Conservation (phyloP, 2,113 vertebrate genomes). For the Chrysemys picta region DNA sequence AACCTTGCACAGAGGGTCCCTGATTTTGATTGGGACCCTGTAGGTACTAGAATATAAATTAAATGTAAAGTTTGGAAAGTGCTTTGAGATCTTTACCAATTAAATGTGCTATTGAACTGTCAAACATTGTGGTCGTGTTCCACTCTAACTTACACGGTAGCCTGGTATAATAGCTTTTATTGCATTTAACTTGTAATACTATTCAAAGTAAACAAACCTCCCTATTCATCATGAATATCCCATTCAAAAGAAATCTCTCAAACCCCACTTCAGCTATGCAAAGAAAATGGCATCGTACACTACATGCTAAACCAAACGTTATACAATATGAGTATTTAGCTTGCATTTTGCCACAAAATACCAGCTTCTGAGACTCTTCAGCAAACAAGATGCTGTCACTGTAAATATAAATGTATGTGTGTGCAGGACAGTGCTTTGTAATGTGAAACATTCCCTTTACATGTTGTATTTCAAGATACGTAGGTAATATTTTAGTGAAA, state of each 20-base stretch:
- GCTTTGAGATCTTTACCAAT: background rate
- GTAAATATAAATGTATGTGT: background rate
- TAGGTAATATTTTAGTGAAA: background rate
- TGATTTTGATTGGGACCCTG: background rate
- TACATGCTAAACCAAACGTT: fast-evolving
- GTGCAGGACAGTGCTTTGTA: fast-evolving
- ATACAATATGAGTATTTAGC: fast-evolving
- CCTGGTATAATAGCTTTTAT: background rate
- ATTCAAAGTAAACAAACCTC: background rate
- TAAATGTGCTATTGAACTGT: background rate
- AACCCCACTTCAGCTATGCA: fast-evolving
- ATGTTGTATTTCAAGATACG: fast-evolving
- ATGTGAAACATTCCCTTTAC: background rate
- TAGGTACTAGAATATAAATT: background rate
- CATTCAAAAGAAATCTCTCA: fast-evolving
- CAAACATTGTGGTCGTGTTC: background rate
- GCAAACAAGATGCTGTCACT: background rate
- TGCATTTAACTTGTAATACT: background rate
- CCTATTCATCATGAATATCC: background rate
- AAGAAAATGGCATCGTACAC: background rate
- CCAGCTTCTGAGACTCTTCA: background rate
- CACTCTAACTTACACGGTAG: background rate
- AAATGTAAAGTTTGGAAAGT: background rate
- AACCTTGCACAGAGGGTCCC: background rate
- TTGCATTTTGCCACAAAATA: background rate